Evolutionary conservation across 2,113 vertebrate species (phyloP), one percentile per base, ranked within the genome.

Genomic region (Festucalex cinctus): DNA sequence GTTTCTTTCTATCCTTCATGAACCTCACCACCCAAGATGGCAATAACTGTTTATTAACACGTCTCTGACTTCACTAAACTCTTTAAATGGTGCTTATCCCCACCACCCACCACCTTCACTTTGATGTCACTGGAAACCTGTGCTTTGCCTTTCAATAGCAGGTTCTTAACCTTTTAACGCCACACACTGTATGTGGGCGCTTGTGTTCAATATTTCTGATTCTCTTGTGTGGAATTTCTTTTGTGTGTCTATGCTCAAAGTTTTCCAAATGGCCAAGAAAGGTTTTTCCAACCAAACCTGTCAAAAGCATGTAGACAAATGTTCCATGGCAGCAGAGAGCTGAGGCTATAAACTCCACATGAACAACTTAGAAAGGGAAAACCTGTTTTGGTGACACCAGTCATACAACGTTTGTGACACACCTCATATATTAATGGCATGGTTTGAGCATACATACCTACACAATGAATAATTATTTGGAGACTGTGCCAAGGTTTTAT

Each of bases 21-120:
- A 74, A 73, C 71, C 76, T 57, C 57, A 6, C 66, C 75, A 41
- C 67, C 80, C 79, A 65, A 75, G 76, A 70, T 61, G 84, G 77
- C 79, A 80, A 85, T 82, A 86, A 89, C 73, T 88, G 89, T 91
- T 91, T 91, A 89, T 91, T 91, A 88, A 91, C 88, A 89, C 73
- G 82, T 90, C 85, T 86, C 79, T 82, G 75, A 88, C 82, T 89
- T 82, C 87, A 83, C 62, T 28, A 75, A 73, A 80, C 67, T 88
- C 85, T 84, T 84, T 83, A 72, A 86, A 82, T 56, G 6, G 70
- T 79, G 76, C 76, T 73, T 68, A 66, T 70, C 78, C 84, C 70
- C 70, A 74, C 85, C 85, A 82, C 85, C 75, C 87, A 81, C 86
- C 80, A 70, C 83, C 78, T 81, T 83, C 80, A 80, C 77, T 82